Conservation (phyloP, 2,113 vertebrate genomes). For the Ceyx margarethae region DNA sequence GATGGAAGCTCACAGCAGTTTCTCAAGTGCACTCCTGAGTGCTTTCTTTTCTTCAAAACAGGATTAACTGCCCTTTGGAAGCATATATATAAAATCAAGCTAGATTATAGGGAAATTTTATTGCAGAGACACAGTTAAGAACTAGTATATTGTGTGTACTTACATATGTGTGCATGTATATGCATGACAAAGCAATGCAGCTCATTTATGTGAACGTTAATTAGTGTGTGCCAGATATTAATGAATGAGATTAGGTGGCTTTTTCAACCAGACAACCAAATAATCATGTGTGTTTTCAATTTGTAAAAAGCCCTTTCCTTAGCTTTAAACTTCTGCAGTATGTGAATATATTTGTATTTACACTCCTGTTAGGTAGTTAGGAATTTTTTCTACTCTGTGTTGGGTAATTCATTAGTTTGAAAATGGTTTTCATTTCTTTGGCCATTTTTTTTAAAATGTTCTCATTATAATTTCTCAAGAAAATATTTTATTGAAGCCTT, state of each 20-base stretch:
- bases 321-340: background rate
- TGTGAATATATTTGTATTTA: background rate
- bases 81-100: background rate
- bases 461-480: background rate
- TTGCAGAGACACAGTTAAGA: background rate
- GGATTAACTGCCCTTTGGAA: background rate
- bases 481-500: background rate
- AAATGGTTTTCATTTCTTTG: background rate
- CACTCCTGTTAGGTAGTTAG: background rate
- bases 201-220: background rate
- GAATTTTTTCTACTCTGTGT: background rate
- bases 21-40: constrained; percentile 6
- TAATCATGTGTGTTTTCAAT: background rate
- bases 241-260: background rate
- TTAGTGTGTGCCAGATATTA: background rate
- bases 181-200: background rate
- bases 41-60: constrained; percentile 5
- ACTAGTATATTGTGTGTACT: background rate
- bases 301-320: background rate
- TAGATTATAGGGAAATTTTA: background rate
- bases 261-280: background rate
- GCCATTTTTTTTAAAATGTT: background rate
- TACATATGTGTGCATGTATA: background rate
- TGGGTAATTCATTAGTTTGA: background rate
- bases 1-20: background rate